Evolutionary conservation across 2,888 invertebrate genomes (phyloP).

Genomic region (Campaea margaritaria): DNA sequence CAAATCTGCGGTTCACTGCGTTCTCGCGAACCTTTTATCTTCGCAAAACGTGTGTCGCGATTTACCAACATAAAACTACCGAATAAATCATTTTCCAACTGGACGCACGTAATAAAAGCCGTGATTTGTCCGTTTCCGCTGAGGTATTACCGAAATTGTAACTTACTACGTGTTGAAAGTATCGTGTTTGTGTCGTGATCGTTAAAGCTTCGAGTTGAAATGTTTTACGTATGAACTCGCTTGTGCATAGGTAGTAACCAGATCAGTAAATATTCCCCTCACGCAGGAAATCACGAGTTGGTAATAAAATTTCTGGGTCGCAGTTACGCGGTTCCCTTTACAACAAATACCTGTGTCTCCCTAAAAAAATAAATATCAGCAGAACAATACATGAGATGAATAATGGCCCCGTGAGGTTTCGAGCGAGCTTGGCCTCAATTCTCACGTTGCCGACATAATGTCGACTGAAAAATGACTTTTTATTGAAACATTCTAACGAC

Average conservation of each 20-base stretch:
- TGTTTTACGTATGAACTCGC: constrained; percentile 26
- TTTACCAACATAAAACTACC: constrained; percentile 38
- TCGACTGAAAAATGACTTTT: too few relatives aligned
- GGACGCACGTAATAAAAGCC: constrained; percentile 41
- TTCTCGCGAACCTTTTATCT: constrained; percentile 36
- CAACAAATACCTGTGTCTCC: constrained; percentile 43
- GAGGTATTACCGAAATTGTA: constrained; percentile 5
- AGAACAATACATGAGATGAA: constrained; percentile 45
- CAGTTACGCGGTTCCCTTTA: constrained; percentile 34
- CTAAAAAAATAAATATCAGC: constrained; percentile 43
- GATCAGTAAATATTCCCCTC: constrained; percentile 34
- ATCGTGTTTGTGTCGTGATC: constrained; percentile 6
- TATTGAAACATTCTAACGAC: too few relatives aligned
- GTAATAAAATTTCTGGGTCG: constrained; percentile 40
- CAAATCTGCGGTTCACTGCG: constrained; percentile 34
- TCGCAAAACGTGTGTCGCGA: constrained; percentile 39
- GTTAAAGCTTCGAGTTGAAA: constrained; percentile 10
- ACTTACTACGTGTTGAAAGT: constrained; percentile 14
- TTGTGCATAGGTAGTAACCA: constrained; percentile 24
- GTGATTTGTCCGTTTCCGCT: constrained; percentile 39
- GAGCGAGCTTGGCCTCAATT: constrained; percentile 2
- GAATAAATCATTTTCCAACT: constrained; percentile 39
- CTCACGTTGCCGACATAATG: too few relatives aligned
- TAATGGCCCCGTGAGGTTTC: constrained; percentile 36
- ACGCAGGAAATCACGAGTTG: constrained; percentile 41